Evolutionary conservation across 2,797 vertebrate species (phyloP).

Genomic region (Tragelaphus eurycerus): DNA sequence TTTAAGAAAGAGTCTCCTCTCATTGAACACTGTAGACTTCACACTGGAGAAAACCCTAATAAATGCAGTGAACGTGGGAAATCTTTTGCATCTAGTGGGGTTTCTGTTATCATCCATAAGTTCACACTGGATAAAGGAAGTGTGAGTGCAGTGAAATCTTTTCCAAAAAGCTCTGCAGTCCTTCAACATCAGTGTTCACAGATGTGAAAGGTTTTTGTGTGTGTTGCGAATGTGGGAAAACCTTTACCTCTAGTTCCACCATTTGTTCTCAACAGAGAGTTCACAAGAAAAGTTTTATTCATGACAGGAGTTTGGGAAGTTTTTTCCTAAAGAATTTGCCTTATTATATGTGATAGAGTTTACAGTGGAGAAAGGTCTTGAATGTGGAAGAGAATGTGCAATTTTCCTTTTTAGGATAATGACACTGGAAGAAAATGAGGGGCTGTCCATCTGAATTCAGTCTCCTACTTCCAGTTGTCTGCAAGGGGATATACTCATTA

Average conservation of each 20-base stretch:
- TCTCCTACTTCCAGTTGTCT: neutral
- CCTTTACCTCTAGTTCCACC: neutral
- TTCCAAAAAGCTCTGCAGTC: neutral
- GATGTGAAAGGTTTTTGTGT: neutral
- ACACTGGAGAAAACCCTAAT: neutral
- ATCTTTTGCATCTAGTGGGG: neutral
- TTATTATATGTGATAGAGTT: neutral
- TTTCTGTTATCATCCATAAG: constrained; percentile 40
- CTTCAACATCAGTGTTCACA: neutral
- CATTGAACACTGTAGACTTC: neutral
- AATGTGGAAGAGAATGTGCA: neutral
- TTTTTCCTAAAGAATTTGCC: constrained; percentile 16
- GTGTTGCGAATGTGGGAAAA: neutral
- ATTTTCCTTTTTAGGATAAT: neutral
- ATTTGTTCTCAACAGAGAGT: neutral
- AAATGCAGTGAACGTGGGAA: neutral
- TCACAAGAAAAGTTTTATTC: neutral
- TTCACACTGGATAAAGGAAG: neutral
- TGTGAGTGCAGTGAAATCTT: neutral
- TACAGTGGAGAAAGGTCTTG: neutral
- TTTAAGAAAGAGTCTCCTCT: neutral
- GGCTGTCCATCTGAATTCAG: neutral
- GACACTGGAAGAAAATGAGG: neutral
- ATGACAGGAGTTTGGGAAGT: neutral
- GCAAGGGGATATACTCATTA: neutral